A percentile compares a stretch with the other conserved stretches of the same genome.
phyloP scores from a whole-genome alignment of 2,888 invertebrate genomes.

The Nudaria mundana region DNA sequence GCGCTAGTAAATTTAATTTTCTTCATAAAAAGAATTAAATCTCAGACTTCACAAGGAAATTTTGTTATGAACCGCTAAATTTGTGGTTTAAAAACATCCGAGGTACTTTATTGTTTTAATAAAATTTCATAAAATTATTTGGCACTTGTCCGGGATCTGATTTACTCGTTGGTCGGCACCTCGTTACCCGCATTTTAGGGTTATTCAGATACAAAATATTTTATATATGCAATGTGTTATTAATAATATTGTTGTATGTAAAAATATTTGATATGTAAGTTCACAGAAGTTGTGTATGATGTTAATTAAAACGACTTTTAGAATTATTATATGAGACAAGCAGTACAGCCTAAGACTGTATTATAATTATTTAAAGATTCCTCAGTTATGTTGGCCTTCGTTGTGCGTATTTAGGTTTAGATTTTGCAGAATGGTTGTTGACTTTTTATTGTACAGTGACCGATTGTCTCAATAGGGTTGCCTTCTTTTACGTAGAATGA shows the following conservation, averaged over 20 bases:
- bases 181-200: slow-evolving; percentile 45
- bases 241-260: slow-evolving; percentile 22
- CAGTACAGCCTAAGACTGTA: too few relatives aligned
- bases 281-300: not conserved
- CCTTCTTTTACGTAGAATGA: too few relatives aligned
- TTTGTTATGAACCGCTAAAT: slow-evolving; percentile 54
- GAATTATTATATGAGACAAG: too few relatives aligned
- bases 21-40: slow-evolving; percentile 35
- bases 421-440: too few relatives aligned
- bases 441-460: too few relatives aligned
- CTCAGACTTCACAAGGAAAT: slow-evolving; percentile 50
- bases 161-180: slow-evolving; percentile 43
- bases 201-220: slow-evolving; percentile 32
- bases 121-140: slow-evolving; percentile 61
- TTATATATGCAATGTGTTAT: slow-evolving; percentile 16
- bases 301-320: not conserved
- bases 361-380: too few relatives aligned
- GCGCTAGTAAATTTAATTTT: slow-evolving; percentile 28
- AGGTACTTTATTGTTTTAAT: slow-evolving; percentile 63
- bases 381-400: too few relatives aligned
- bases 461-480: too few relatives aligned
- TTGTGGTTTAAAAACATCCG: slow-evolving; percentile 56
- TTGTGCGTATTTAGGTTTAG: too few relatives aligned
- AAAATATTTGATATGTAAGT: not conserved
- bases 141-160: slow-evolving; percentile 50